Conservation (phyloP, 1,140 invertebrate genomes). For the Homarus americanus region DNA sequence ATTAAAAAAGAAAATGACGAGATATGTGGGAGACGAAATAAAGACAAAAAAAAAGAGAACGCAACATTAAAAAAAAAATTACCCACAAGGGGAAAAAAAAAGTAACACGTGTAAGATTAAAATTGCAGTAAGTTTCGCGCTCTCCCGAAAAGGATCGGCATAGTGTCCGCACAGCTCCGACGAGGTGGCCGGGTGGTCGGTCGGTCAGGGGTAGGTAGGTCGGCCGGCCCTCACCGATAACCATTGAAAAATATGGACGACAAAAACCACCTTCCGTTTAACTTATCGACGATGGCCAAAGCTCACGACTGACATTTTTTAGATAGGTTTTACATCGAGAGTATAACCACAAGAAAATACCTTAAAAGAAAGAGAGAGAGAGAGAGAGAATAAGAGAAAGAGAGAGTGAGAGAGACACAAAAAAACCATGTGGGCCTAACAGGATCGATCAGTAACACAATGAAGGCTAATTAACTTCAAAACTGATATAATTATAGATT, state of each 20-base stretch:
- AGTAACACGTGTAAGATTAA: constrained; percentile 39
- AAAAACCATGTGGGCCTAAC: constrained; percentile 4
- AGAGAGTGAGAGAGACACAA: not conserved
- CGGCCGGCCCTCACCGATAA: not conserved
- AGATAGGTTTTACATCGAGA: not conserved
- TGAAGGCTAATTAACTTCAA: constrained; percentile 66
- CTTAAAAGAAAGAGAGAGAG: not conserved
- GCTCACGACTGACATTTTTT: not conserved
- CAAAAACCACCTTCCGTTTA: not conserved
- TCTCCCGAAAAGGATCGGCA: constrained; percentile 27
- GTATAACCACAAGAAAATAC: not conserved
- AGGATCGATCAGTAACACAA: constrained; percentile 54
- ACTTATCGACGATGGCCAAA: not conserved
- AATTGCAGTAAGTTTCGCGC: constrained; percentile 49
- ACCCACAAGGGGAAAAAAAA: not conserved
- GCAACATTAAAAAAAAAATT: constrained; percentile 20
- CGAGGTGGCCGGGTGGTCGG: not conserved
- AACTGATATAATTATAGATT: constrained; percentile 69
- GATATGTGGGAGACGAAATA: not conserved
- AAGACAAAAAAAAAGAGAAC: not conserved
- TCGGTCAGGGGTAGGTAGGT: not conserved
- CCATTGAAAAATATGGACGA: not conserved
- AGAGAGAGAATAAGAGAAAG: not conserved
- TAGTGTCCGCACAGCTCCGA: not conserved
- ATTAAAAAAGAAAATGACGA: not conserved